Conservation (phyloP, 2,888 invertebrate species). For the Rutpela maculata region DNA sequence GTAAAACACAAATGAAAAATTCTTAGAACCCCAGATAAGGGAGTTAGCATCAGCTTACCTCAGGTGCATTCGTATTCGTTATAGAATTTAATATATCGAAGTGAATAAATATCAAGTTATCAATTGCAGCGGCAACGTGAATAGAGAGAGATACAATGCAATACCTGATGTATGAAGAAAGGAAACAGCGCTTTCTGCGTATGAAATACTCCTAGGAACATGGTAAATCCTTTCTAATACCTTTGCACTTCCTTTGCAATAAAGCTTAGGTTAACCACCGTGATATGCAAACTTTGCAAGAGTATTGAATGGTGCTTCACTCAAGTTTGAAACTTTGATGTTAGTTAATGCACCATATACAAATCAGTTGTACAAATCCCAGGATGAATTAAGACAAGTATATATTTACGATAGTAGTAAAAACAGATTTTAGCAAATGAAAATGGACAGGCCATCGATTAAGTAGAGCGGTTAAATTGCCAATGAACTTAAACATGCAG, state of each 20-base stretch:
- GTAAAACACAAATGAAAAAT: background rate
- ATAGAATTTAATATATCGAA: background rate
- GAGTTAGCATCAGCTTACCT: background rate
- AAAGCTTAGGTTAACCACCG: slow-evolving; percentile 65
- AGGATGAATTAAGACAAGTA: slow-evolving; percentile 7
- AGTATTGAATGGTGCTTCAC: slow-evolving; percentile 47
- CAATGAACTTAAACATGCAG: background rate
- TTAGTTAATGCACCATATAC: slow-evolving; percentile 50
- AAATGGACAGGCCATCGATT: background rate
- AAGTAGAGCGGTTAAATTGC: background rate
- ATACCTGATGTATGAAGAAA: slow-evolving; percentile 1
- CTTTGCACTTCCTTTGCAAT: slow-evolving; percentile 67
- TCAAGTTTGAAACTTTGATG: slow-evolving; percentile 55
- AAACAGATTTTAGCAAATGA: background rate
- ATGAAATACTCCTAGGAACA: slow-evolving; percentile 51
- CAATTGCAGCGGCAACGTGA: background rate
- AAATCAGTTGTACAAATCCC: slow-evolving; percentile 25
- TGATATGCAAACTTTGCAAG: slow-evolving; percentile 55
- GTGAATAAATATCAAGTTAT: slow-evolving; percentile 2
- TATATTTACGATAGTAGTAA: background rate
- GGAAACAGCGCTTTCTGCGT: slow-evolving; percentile 22
- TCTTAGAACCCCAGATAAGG: background rate
- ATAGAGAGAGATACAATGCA: background rate
- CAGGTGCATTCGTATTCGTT: background rate
- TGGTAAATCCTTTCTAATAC: slow-evolving; percentile 65